These are phyloP conservation scores for Tholera decimalis DNA, from an alignment of 2,888 invertebrate genomes.

Conservation along the genomic window DNA sequence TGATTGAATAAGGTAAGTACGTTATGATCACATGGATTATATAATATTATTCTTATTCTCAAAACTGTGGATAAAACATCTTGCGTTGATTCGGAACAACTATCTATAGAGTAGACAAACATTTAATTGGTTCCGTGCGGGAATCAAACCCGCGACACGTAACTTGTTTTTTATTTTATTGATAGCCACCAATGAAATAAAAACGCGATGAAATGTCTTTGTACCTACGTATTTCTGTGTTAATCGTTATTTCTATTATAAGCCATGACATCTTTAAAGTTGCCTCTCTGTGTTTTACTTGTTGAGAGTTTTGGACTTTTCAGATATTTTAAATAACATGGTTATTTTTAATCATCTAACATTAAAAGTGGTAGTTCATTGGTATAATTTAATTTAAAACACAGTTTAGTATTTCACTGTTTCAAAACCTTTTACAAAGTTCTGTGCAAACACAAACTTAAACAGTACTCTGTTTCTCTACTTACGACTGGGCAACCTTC, in stretches of 20 bases:
- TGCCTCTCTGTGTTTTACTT: too few species aligned
- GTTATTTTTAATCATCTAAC: not conserved
- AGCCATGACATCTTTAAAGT: not conserved
- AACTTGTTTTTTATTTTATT: too few species aligned
- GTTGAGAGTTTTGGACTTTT: not conserved
- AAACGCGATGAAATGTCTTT: too few species aligned
- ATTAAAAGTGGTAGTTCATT: too few species aligned
- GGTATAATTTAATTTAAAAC: slow-evolving; percentile 30
- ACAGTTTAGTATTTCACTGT: slow-evolving; percentile 35
- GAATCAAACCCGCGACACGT: too few species aligned
- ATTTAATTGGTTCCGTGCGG: too few species aligned
- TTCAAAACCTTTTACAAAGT: slow-evolving; percentile 39
- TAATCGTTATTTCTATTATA: not conserved
- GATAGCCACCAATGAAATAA: too few species aligned
- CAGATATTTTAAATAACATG: slow-evolving; percentile 13
- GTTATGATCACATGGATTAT: not conserved
- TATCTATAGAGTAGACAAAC: too few species aligned
- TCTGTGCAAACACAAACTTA: slow-evolving; percentile 37
- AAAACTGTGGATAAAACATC: too few species aligned
- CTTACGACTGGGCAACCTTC: slow-evolving; percentile 36
- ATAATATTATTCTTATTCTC: not conserved
- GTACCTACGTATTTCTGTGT: not conserved
- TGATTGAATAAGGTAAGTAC: not conserved
- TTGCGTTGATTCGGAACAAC: too few species aligned
- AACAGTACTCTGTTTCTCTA: slow-evolving; percentile 38